Evolutionary conservation across 1,140 invertebrate genomes (phyloP).

Genomic region (Apocrypta bakeri): DNA sequence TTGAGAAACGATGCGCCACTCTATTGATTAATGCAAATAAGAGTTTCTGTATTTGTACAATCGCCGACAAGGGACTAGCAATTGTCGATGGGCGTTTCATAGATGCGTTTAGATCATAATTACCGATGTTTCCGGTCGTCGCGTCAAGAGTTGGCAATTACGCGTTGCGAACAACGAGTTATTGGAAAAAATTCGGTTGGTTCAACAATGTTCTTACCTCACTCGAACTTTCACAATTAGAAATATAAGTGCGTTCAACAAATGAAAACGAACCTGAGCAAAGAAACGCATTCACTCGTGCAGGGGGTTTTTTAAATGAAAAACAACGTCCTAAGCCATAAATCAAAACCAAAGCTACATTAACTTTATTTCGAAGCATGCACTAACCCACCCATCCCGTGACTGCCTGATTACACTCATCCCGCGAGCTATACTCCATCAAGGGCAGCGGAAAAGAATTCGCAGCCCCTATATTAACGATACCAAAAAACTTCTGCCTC

Average conservation of each 20-base stretch:
- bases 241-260: too few relatives aligned
- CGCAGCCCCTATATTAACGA: background rate
- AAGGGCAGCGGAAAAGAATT: background rate
- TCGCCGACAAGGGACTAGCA: background rate
- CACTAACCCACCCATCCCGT: too few relatives aligned
- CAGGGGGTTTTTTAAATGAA: too few relatives aligned
- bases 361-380: too few relatives aligned
- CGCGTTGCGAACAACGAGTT: background rate
- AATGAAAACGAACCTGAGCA: too few relatives aligned
- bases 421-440: too few relatives aligned
- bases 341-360: too few relatives aligned
- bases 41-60: background rate
- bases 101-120: background rate
- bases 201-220: background rate
- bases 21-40: slow-evolving; percentile 31
- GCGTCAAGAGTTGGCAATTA: too few relatives aligned
- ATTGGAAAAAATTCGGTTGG: background rate
- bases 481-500: background rate
- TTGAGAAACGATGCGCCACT: background rate
- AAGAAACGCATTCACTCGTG: too few relatives aligned
- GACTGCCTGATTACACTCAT: background rate
- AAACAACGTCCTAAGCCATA: too few relatives aligned
- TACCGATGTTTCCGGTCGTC: background rate
- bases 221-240: too few relatives aligned
- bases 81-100: background rate